phyloP scores from a whole-genome alignment of 2,888 invertebrate genomes.

The Sesamia inferens region DNA sequence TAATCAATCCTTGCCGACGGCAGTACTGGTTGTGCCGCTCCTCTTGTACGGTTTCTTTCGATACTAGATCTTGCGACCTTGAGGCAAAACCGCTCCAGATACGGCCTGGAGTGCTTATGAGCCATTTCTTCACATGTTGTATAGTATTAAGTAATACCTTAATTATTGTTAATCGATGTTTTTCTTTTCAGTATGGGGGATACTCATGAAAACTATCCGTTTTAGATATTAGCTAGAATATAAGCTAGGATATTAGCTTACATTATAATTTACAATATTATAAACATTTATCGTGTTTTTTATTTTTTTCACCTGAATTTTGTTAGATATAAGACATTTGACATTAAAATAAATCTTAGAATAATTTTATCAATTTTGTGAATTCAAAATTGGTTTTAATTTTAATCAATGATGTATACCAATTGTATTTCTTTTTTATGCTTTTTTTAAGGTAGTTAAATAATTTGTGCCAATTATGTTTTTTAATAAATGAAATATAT shows the following conservation, averaged over 20 bases:
- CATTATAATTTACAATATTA: neutral
- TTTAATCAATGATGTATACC: neutral
- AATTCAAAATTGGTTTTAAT: neutral
- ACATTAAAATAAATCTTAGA: conserved; percentile 6
- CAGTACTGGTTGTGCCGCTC: no score
- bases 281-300: neutral
- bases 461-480: no score
- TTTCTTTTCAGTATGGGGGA: conserved; percentile 82
- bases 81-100: no score
- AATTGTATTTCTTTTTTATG: conserved; percentile 3
- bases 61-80: no score
- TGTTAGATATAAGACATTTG: neutral
- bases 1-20: no score
- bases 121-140: no score
- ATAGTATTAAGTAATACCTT: neutral
- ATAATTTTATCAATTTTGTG: neutral
- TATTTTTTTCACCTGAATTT: neutral
- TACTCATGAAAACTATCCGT: conserved; percentile 87
- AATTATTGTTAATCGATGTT: neutral
- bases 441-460: neutral
- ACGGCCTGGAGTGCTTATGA: no score
- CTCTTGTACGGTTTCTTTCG: no score
- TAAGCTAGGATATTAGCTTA: conserved; percentile 78
- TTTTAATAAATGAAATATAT: conserved; percentile 17
- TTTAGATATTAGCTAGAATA: conserved; percentile 74